These are phyloP conservation scores for Macrobrachium nipponense DNA, from an alignment of 1,140 invertebrate genomes.

Conservation along the genomic window DNA sequence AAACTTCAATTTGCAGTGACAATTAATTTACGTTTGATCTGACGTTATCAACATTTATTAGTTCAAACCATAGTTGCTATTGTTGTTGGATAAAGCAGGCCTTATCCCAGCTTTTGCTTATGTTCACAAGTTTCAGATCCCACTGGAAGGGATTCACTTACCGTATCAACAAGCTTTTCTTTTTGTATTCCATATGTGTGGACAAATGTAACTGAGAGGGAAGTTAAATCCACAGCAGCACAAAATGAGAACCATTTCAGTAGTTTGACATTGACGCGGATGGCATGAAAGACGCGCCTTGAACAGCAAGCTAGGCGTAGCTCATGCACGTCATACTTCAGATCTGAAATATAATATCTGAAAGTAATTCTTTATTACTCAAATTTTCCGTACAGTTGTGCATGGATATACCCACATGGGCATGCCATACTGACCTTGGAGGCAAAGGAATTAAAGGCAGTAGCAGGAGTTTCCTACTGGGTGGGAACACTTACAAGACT, in stretches of 20 bases:
- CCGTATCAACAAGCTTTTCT: conserved; percentile 8
- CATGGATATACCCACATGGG: not conserved
- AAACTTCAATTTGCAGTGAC: no score
- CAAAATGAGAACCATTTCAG: conserved; percentile 37
- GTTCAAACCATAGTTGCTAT: no score
- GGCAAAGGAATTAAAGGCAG: not conserved
- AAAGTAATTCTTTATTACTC: not conserved
- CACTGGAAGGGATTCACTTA: not conserved
- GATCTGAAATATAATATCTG: conserved; percentile 1
- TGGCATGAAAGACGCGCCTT: conserved; percentile 11
- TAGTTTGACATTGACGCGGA: not conserved
- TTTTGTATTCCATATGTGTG: not conserved
- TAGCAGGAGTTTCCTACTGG: no score
- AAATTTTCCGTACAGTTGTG: not conserved
- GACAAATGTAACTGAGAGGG: conserved; percentile 1
- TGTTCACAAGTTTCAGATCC: no score
- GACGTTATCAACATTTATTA: no score
- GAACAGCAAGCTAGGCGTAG: conserved; percentile 37
- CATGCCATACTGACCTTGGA: not conserved
- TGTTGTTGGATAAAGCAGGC: not conserved
- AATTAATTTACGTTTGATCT: no score
- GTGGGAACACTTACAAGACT: no score
- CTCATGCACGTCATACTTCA: conserved; percentile 10
- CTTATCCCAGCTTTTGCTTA: not conserved
- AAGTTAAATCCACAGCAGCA: conserved; percentile 12